phyloP scores from a whole-genome alignment of 2,888 invertebrate species.

The Diarsia rubi region DNA sequence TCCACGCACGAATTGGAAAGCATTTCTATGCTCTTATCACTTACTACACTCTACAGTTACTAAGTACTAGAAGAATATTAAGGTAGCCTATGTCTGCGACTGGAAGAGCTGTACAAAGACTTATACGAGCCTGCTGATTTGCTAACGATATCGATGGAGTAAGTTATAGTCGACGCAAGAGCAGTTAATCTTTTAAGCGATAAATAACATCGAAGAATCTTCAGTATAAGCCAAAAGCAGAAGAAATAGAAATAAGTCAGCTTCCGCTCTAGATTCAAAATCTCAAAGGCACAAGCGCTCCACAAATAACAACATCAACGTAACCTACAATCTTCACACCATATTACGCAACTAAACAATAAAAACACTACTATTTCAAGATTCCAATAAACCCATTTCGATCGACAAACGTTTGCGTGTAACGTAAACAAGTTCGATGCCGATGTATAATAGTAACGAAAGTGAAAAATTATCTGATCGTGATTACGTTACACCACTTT shows the following conservation, averaged over 20 bases:
- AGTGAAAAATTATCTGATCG: conserved; percentile 65
- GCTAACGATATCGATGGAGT: not conserved
- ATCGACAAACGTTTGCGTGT: conserved; percentile 38
- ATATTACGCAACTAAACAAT: conserved; percentile 1
- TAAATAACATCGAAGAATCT: not conserved
- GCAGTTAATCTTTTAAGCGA: not conserved
- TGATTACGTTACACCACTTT: conserved; percentile 59
- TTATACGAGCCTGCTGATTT: not conserved
- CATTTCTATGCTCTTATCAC: not conserved
- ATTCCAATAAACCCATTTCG: conserved; percentile 36
- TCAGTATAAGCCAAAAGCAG: not conserved
- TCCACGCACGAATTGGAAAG: not conserved
- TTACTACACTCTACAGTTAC: not conserved
- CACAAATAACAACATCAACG: not conserved
- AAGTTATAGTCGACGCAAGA: not conserved
- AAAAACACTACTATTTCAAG: conserved; percentile 17
- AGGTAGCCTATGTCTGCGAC: not conserved
- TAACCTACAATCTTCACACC: not conserved
- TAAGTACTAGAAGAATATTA: not conserved
- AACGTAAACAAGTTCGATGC: conserved; percentile 51
- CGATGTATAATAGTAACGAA: conserved; percentile 59
- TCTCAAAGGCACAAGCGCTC: not conserved
- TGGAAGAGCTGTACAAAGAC: not conserved
- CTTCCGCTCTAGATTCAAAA: not conserved
- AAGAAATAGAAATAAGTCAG: not conserved